Evolutionary conservation across 1,140 invertebrate species (phyloP).

Genomic region (Drosophila seguyi): DNA sequence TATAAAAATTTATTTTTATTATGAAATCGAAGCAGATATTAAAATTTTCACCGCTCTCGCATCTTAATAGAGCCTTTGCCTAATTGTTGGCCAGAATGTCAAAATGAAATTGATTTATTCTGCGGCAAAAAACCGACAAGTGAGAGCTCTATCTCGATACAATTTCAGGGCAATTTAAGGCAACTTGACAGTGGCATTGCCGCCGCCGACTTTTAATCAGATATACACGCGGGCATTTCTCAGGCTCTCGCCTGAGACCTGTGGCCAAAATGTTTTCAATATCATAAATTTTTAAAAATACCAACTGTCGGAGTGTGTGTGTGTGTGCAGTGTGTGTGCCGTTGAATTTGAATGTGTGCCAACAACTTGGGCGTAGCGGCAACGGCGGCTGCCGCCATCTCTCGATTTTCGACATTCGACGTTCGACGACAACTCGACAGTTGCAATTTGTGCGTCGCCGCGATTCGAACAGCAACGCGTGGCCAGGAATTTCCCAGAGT

Average conservation of each 20-base stretch:
- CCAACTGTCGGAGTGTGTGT: slow-evolving; percentile 27
- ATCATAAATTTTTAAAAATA: slow-evolving; percentile 74
- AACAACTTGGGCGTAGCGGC: slow-evolving; percentile 44
- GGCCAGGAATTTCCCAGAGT: slow-evolving; percentile 10
- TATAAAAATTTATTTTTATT: background rate
- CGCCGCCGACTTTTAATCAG: slow-evolving; percentile 15
- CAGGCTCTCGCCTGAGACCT: slow-evolving; percentile 1
- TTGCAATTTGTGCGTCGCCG: slow-evolving; percentile 71
- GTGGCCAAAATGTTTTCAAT: slow-evolving; percentile 50
- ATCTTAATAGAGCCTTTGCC: slow-evolving; percentile 7
- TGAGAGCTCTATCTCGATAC: slow-evolving; percentile 15
- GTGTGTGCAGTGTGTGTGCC: slow-evolving; percentile 18
- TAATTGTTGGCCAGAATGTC: slow-evolving; percentile 6
- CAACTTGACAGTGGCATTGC: slow-evolving; percentile 54
- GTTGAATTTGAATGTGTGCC: slow-evolving; percentile 63
- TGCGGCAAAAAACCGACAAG: background rate
- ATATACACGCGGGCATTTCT: background rate
- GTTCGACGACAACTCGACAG: slow-evolving; percentile 69
- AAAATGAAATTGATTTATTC: slow-evolving; percentile 28
- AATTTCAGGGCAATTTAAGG: slow-evolving; percentile 3
- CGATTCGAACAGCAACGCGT: slow-evolving; percentile 58
- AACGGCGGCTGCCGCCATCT: slow-evolving; percentile 22
- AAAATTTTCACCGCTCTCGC: background rate
- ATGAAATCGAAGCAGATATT: background rate
- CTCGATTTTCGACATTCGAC: slow-evolving; percentile 41